Evolutionary conservation across 2,888 invertebrate species (phyloP).

Genomic region (Nomada goodeniana): DNA sequence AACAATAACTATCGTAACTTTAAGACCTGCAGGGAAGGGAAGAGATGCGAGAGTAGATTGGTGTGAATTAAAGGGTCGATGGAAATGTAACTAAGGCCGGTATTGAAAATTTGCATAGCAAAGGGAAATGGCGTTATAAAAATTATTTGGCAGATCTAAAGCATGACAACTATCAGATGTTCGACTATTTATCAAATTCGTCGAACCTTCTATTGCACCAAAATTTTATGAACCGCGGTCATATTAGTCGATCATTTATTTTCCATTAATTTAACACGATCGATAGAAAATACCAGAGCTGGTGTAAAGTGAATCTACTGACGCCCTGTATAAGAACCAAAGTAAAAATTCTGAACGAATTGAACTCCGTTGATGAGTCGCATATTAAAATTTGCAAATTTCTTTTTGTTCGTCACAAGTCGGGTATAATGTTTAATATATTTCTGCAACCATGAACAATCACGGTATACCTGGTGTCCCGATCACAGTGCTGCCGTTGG

Average conservation of each 20-base stretch:
- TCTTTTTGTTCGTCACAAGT: neutral
- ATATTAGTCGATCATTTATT: neutral
- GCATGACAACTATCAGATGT: too few species aligned
- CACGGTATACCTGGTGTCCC: neutral
- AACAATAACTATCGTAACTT: conserved; percentile 22
- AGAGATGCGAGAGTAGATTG: neutral
- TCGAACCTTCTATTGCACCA: too few species aligned
- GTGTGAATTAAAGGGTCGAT: neutral
- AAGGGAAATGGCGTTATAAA: too few species aligned
- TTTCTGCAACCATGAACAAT: neutral
- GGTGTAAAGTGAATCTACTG: neutral
- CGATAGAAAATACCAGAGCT: neutral
- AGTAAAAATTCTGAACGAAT: conserved; percentile 15
- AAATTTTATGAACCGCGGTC: too few species aligned
- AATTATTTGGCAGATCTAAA: too few species aligned
- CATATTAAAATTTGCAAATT: conserved; percentile 1
- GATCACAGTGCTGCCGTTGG: conserved; percentile 19
- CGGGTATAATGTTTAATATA: neutral
- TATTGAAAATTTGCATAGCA: too few species aligned
- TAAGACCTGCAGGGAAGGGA: conserved; percentile 14
- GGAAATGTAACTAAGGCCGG: neutral
- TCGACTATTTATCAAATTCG: too few species aligned
- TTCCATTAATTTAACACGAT: neutral
- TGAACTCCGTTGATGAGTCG: neutral
- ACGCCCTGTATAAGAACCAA: conserved; percentile 9